Evolutionary conservation across 1,140 invertebrate species (phyloP), one percentile per base, ranked within the genome.

Genomic region (Drosophila subpulchrella): DNA sequence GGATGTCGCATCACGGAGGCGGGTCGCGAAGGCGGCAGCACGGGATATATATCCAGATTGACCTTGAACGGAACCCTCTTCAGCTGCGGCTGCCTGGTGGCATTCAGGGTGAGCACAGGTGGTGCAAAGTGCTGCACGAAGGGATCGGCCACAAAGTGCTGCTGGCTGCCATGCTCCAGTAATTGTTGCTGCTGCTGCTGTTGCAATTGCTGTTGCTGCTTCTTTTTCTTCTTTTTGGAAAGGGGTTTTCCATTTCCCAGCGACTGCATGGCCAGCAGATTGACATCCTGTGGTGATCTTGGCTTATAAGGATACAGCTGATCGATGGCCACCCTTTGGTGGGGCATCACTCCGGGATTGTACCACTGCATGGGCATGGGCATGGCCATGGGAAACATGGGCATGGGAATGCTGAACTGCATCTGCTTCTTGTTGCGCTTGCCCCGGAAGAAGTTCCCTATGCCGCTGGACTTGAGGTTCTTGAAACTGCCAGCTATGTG

Each of bases 241-340:
- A 54, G 46, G 0, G 78, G 75, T 8, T 83, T 81, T 11, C 51
- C 47, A 0, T 15, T 61, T 0, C 54, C 59, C 32, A 73, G 32
- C 13, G 82, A 77, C 47, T 91, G 90, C 71, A 91, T 66, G 8
- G 90, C 90, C 59, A 91, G 53, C 54, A 91, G 44, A 65, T 91
- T 91, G 6, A 91, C 70, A 20, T 91, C 90, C 30, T 85, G 78
- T 2, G 90, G 90, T 0, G 90, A 91, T 0, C 90, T 81, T 0
- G 90, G 90, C 56, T 91, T 91, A 46, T 83, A 91, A 0, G 88
- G 86, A 80, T 90, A 91, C 46, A 91, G 47, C 47, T 91, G 90
- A 15, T 91, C 90, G 17, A 91, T 89, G 36, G 90, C 75, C 39
- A 91, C 91, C 6, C 90, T 90, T 34, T 91, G 90, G 36, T 80